Conservation (phyloP, 2,888 invertebrate genomes). For the Hecatera dysodea region DNA sequence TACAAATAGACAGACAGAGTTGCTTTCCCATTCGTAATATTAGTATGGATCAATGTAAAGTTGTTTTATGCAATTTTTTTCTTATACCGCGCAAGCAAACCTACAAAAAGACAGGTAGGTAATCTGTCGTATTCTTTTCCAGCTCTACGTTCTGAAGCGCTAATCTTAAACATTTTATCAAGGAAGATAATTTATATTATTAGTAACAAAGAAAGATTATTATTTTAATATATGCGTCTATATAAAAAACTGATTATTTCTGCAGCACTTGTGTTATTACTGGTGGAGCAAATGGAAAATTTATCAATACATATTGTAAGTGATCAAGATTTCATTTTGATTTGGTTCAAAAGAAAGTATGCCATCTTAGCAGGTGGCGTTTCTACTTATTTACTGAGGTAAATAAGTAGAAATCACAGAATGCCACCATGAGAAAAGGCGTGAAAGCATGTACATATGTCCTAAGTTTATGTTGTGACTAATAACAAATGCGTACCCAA, state of each 20-base stretch:
- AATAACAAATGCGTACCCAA: no score
- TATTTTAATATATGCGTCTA: conserved; percentile 21
- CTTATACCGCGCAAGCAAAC: no score
- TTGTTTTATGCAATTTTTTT: no score
- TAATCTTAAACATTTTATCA: neutral
- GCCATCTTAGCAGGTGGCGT: no score
- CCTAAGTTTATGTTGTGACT: no score
- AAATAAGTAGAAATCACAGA: no score
- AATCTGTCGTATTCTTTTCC: neutral
- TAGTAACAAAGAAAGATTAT: no score
- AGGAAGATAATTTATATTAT: neutral
- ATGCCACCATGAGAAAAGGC: no score
- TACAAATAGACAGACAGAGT: neutral
- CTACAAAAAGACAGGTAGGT: no score
- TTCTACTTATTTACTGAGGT: no score
- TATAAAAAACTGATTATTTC: conserved; percentile 1
- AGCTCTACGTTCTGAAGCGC: neutral
- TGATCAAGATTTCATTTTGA: neutral
- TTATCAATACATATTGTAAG: conserved; percentile 15
- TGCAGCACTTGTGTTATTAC: conserved; percentile 7
- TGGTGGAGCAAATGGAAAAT: neutral
- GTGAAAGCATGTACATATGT: no score
- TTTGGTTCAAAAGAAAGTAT: no score
- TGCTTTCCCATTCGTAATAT: neutral
- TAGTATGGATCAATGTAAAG: neutral